A percentile compares a stretch with the other conserved stretches of the same genome.
Evolutionary conservation across 2,797 vertebrate genomes (phyloP).

Genomic region (Chelmon rostratus): DNA sequence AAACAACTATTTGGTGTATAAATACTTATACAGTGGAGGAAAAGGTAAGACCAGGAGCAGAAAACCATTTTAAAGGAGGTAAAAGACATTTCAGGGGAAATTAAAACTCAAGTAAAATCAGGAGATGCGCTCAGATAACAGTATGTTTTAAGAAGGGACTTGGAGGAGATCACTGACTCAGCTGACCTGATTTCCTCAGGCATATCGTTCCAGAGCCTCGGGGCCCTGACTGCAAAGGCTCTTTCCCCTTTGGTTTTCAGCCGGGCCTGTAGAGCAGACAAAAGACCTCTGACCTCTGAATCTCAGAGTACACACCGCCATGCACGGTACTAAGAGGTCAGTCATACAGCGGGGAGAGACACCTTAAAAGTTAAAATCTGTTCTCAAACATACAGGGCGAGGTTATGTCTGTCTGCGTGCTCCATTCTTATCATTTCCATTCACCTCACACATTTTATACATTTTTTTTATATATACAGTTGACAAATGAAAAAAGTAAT

Average conservation of each 20-base stretch:
- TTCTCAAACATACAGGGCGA: no score
- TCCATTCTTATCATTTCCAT: not conserved
- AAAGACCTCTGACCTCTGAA: not conserved
- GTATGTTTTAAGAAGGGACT: not conserved
- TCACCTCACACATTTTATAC: conserved; percentile 6
- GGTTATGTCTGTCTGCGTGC: not conserved
- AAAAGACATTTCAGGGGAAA: no score
- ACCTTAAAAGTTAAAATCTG: no score
- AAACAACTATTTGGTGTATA: no score
- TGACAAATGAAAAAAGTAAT: conserved; percentile 18
- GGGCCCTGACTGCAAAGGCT: not conserved
- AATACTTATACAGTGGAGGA: no score
- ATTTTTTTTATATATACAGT: conserved; percentile 35
- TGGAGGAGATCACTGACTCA: not conserved
- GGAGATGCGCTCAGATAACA: not conserved
- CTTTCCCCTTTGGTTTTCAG: not conserved
- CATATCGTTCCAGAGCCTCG: not conserved
- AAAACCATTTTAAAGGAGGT: no score
- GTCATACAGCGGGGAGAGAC: no score
- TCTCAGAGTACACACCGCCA: not conserved
- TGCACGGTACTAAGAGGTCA: not conserved
- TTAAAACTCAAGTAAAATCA: not conserved
- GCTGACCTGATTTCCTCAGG: not conserved
- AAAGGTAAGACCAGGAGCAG: no score
- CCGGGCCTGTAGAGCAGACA: not conserved